Base-by-base conservation (phyloP, 2,888 invertebrate species). In the Oligia fasciuncula region DNA sequence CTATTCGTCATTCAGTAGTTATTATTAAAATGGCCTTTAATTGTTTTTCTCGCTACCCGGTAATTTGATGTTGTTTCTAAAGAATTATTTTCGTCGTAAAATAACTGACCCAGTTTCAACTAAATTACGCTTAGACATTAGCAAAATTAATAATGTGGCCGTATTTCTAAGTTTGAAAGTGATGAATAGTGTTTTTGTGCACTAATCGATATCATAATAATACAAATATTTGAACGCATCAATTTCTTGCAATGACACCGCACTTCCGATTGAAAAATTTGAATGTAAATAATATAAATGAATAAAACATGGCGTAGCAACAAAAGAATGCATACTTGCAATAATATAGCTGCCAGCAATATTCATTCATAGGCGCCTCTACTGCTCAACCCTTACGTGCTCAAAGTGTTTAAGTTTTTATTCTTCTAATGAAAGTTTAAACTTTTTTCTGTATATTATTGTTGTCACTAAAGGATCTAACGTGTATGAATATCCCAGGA, bases 191-290 rank as follows among this genome's bases (percentile, higher is more conserved):
- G 51, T 80, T 35, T 82, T 70, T 76, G 62, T 68, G 40, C 6
- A 68, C 54, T 86, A 81, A 85, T 84, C 82, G 75, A 79, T 80
- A 73, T 76, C 73, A 79, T 83, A 81, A 85, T 83, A 83, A 79
- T 66, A 87, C 77, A 79, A 83, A 88, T 83, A 87, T 88, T 85
- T 87, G 85, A 87, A 87, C 82, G 83, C 78, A 81, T 87, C 87
- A 90, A 92, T 92, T 91, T 85, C 89, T 85, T 87, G 74, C 81
- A 91, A 90, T 92, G 92, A 93, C 92, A 89, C 79, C 79, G 91
- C 91, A 91, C 86, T 92, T 93, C 88, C 85, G 87, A 90, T 88
- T 77, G 51, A 79, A 82, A 78, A 70, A 78, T 78, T 72, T 69
- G 46, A 83, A 82, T 85, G 77, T 75, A 63, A 78, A 86, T 78